Percentiles rank a stretch among this genome's conserved stretches.
Conservation (phyloP, 64 coral and sea anemone genomes). For the Pocillopora damicornis region DNA sequence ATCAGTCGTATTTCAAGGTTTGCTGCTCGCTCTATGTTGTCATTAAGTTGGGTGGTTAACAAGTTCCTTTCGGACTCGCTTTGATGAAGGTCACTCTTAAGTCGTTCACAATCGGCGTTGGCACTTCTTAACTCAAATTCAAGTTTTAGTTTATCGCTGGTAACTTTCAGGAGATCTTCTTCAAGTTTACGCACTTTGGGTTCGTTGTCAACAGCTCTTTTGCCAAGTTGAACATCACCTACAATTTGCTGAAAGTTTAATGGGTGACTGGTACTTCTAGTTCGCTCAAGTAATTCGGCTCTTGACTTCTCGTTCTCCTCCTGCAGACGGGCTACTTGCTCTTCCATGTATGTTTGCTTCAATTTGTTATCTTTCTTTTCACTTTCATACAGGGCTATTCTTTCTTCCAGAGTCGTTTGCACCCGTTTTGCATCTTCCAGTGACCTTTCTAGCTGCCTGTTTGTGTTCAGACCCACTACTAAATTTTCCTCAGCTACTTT, state of each 20-base stretch:
- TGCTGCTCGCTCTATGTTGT: slow-evolving; percentile 75
- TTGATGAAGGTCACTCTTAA: slow-evolving; percentile 41
- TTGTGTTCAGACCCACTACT: background rate
- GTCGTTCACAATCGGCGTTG: slow-evolving; percentile 53
- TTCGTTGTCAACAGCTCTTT: slow-evolving; percentile 26
- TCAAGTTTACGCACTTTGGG: slow-evolving; percentile 40
- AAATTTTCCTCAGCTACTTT: background rate
- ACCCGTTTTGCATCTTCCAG: slow-evolving; percentile 23
- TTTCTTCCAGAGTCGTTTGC: slow-evolving; percentile 17
- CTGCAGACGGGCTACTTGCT: background rate
- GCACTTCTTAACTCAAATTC: slow-evolving; percentile 69
- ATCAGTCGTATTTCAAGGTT: slow-evolving; percentile 84
- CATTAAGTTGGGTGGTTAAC: slow-evolving; percentile 66
- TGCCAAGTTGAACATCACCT: background rate
- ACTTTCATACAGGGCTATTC: background rate
- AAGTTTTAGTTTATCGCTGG: slow-evolving; percentile 49
- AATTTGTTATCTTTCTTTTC: background rate
- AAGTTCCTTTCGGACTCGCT: slow-evolving; percentile 69
- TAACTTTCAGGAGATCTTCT: slow-evolving; percentile 53
- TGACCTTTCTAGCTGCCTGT: background rate
- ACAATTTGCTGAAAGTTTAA: background rate
- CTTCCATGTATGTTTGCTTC: background rate
- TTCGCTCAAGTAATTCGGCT: background rate
- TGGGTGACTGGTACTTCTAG: background rate
- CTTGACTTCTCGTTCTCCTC: background rate